Conservation (phyloP, 2,888 invertebrate genomes). For the Andrena bucephala region DNA sequence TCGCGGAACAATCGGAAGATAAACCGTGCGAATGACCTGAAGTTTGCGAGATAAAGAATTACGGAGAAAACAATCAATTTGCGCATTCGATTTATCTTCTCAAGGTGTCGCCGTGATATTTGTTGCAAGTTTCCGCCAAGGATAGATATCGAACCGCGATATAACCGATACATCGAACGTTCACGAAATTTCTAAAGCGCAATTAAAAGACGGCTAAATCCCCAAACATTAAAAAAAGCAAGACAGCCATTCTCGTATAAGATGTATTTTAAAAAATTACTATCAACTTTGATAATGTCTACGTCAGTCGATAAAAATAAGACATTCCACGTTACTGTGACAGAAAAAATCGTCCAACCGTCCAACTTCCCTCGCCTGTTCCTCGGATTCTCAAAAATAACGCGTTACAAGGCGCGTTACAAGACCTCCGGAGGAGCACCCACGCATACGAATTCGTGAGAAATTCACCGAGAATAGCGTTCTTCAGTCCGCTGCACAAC, state of each 20-base stretch:
- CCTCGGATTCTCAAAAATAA: background rate
- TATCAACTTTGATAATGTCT: too few relatives aligned
- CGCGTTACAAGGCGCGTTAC: background rate
- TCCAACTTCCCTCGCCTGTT: background rate
- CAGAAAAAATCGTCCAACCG: background rate
- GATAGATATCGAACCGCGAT: background rate
- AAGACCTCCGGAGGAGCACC: constrained; percentile 1
- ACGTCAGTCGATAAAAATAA: background rate
- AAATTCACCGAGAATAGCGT: constrained; percentile 37
- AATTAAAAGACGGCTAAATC: background rate
- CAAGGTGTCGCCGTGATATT: background rate
- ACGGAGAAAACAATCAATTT: background rate
- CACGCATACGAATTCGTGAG: background rate
- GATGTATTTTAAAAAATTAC: background rate
- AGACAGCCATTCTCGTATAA: background rate
- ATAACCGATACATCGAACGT: background rate
- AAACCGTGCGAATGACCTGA: constrained; percentile 54
- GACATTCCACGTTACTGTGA: too few relatives aligned
- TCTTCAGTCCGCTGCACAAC: background rate
- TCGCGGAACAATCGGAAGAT: constrained; percentile 30
- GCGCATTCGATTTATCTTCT: constrained; percentile 27
- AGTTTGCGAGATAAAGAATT: constrained; percentile 26
- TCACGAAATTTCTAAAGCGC: background rate
- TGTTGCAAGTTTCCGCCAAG: background rate
- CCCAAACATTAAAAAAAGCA: background rate